Evolutionary conservation across 2,888 invertebrate genomes (phyloP).

Genomic region (Limulus polyphemus): DNA sequence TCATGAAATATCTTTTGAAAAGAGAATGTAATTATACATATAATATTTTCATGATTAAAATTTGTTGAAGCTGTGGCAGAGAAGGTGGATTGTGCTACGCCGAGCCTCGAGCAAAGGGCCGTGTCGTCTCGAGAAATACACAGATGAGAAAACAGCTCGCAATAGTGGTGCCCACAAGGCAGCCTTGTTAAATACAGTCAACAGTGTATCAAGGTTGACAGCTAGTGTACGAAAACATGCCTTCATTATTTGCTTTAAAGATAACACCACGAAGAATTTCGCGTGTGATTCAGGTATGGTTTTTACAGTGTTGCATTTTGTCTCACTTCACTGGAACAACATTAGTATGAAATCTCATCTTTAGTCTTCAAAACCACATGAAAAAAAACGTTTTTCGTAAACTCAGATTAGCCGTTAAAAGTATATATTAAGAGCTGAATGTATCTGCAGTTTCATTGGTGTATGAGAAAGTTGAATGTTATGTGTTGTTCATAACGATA

Average conservation of each 20-base stretch:
- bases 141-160: slow-evolving; percentile 26
- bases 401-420: too few species aligned
- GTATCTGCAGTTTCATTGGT: too few species aligned
- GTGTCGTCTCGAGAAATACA: slow-evolving; percentile 29
- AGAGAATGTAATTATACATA: background rate
- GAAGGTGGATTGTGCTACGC: slow-evolving; percentile 29
- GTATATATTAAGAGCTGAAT: too few species aligned
- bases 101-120: slow-evolving; percentile 30
- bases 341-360: too few species aligned
- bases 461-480: too few species aligned
- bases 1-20: too few species aligned
- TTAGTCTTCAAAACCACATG: too few species aligned
- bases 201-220: slow-evolving; percentile 24
- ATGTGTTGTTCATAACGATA: too few species aligned
- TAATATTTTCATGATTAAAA: too few species aligned
- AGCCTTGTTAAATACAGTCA: slow-evolving; percentile 22
- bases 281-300: slow-evolving; percentile 27
- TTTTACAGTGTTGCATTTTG: too few species aligned
- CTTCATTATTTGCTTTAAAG: slow-evolving; percentile 26
- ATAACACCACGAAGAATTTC: slow-evolving; percentile 22
- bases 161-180: slow-evolving; percentile 23
- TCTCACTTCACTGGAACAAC: too few species aligned
- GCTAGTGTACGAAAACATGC: slow-evolving; percentile 25
- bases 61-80: slow-evolving; percentile 29
- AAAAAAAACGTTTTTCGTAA: too few species aligned